Base-by-base conservation (phyloP, 2,113 vertebrate species). In the Trochalopteron elliotii region DNA sequence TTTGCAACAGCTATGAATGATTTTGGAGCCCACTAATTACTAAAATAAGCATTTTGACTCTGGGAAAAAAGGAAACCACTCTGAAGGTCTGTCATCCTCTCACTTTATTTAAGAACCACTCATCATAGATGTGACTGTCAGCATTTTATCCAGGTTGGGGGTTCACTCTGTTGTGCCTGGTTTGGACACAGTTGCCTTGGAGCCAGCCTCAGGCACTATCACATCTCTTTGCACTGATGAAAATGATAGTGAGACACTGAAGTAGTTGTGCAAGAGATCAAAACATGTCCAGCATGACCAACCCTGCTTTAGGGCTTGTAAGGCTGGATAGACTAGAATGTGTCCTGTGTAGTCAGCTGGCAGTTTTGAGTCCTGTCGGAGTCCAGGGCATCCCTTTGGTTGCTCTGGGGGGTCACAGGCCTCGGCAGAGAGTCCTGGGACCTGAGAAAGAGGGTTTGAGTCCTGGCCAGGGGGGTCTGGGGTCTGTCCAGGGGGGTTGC, bases 41-140 rank as follows among this genome's bases (percentile, higher is more conserved):
- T 75, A 52, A 84, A 79, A 28, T 12, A 89, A 79, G 7, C 3
- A n/a, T 2, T 28, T 42, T 59, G 21, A 22, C 16, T 37, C 20
- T 65, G 60, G 33, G 8, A 53, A 44, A 13, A 56, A 61, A 7
- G 10, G 15, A 92, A 70, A 30, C 11, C 0, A 1, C 39, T 59
- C 40, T 63, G 72, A 71, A 70, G 18, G 16, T 33, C 45, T 71
- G 20, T 80, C 5, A 42, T 57, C 3, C 11, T 6, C 23, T 71
- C 20, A 16, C 4, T 81, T 82, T 33, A 50, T 80, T 63, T 19
- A 60, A 84, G 76, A 78, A 23, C 27, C 7, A 25, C 10, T 47
- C 40, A 59, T 11, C 14, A 33, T 0, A 81, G 65, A 28, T 0
- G 0, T 16, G 10, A 39, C 72, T 60, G 11, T 23, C 55, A 87